These are phyloP conservation scores for Symphodus melops DNA, from an alignment of 2,113 vertebrate species.

Conservation along the genomic window DNA sequence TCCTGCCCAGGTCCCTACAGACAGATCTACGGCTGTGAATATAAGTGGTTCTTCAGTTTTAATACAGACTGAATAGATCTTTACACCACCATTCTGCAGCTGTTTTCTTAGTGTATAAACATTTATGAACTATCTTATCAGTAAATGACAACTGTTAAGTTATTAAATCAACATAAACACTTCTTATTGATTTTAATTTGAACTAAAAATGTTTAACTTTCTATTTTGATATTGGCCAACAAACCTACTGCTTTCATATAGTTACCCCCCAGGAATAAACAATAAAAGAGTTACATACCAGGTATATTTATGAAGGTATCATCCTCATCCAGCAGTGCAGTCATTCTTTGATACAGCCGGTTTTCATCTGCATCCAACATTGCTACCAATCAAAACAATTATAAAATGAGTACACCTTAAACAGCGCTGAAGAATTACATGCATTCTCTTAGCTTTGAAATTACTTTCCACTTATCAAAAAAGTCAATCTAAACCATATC, in stretches of 20 bases:
- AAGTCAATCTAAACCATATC: conserved; percentile 71
- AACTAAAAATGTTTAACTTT: not conserved
- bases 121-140: too few relatives aligned
- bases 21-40: too few relatives aligned
- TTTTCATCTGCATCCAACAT: conserved; percentile 75
- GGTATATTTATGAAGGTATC: conserved; percentile 76
- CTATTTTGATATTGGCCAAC: not conserved
- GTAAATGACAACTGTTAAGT: too few relatives aligned
- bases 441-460: conserved; percentile 51
- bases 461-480: conserved; percentile 61
- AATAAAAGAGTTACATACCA: conserved; percentile 74
- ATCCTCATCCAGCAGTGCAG: conserved; percentile 83
- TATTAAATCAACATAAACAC: too few relatives aligned
- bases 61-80: too few relatives aligned
- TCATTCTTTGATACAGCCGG: conserved; percentile 79
- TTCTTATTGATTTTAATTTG: too few relatives aligned
- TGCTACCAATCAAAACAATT: conserved; percentile 77
- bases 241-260: not conserved
- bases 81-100: too few relatives aligned
- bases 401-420: conserved; percentile 36
- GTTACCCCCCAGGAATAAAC: not conserved
- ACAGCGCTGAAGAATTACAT: conserved; percentile 42
- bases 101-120: too few relatives aligned
- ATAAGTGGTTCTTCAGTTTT: too few relatives aligned
- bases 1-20: too few relatives aligned